These are phyloP conservation scores for Oenanthe oenanthe DNA, from an alignment of 2,113 vertebrate species.

Conservation along the genomic window DNA sequence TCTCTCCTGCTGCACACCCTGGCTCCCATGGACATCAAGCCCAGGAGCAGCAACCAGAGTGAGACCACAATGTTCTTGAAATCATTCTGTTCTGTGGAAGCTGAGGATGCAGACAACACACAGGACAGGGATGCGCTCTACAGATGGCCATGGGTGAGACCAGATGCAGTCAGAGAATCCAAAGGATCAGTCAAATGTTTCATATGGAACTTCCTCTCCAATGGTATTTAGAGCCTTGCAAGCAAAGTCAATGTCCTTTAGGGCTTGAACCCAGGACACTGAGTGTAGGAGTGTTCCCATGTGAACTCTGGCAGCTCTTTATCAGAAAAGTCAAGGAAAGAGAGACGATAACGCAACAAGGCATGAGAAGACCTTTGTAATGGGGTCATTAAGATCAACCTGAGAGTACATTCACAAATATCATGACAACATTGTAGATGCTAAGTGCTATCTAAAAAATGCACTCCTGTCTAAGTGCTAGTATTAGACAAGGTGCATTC, in stretches of 20 bases:
- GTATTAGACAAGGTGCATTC: slow-evolving; percentile 70
- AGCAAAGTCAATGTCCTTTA: not conserved
- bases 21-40: not conserved
- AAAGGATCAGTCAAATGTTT: not conserved
- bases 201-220: not conserved
- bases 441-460: slow-evolving; percentile 77
- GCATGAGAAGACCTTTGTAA: slow-evolving; percentile 65
- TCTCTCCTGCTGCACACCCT: not conserved
- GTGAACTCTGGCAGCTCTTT: not conserved
- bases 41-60: not conserved
- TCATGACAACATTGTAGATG: slow-evolving; percentile 62
- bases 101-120: not conserved
- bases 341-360: not conserved
- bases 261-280: not conserved
- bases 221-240: not conserved
- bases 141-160: not conserved
- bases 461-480: slow-evolving; percentile 76
- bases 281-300: not conserved
- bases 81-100: not conserved
- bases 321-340: slow-evolving; percentile 31
- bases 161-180: not conserved
- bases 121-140: not conserved
- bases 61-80: not conserved
- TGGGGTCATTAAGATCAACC: slow-evolving; percentile 74
- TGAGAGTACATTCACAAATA: slow-evolving; percentile 69